Evolutionary conservation across 2,797 vertebrate genomes (phyloP).

Genomic region (Morelia viridis): DNA sequence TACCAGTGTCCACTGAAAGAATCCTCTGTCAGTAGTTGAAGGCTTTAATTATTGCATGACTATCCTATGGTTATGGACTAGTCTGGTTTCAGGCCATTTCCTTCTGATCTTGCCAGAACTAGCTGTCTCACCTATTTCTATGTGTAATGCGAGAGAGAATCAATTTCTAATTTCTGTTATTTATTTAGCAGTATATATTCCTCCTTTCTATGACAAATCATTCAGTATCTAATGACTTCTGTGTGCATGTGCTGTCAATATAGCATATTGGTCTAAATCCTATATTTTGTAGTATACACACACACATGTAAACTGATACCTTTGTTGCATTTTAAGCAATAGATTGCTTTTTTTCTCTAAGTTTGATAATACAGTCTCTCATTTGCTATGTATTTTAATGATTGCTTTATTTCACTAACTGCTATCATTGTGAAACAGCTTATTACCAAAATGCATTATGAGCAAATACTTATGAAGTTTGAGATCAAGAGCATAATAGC

Average conservation of each 20-base stretch:
- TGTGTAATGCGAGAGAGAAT: no score
- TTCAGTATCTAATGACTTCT: background rate
- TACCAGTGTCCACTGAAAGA: background rate
- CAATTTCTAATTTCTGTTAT: no score
- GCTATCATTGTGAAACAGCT: background rate
- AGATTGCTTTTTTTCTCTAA: background rate
- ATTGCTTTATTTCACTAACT: constrained; percentile 33
- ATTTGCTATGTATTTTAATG: constrained; percentile 21
- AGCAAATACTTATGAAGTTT: constrained; percentile 52
- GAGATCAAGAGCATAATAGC: background rate
- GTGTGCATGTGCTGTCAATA: background rate
- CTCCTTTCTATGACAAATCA: background rate
- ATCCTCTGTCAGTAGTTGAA: background rate
- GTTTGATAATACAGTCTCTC: background rate
- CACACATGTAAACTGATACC: background rate
- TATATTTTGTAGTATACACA: background rate
- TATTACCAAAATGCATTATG: background rate
- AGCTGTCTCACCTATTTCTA: background rate
- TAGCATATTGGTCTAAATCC: background rate
- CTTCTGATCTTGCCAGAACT: background rate
- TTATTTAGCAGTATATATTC: background rate
- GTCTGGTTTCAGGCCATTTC: background rate
- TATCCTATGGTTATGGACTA: background rate
- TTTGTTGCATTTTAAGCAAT: background rate
- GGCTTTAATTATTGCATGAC: background rate